Evolutionary conservation across 2,888 invertebrate species (phyloP), one percentile per base, ranked within the genome.

Genomic region (Polydrusus tereticollis): DNA sequence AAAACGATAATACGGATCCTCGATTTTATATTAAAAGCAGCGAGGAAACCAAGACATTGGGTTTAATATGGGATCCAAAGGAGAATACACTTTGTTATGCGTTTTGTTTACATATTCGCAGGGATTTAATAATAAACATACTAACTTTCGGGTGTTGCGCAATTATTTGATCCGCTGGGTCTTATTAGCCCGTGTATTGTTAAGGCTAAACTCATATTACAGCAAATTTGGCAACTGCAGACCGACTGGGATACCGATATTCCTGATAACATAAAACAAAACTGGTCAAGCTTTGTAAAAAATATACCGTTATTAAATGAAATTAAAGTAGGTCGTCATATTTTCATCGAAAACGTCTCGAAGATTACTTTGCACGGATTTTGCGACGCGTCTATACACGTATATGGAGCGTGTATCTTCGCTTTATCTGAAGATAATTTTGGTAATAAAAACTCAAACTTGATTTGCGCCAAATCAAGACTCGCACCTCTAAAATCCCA

Each of bases 401-500:
- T 69, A 0, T 77, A 74, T 21, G 76, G 72, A 0, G 71, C 75
- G 1, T 68, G 63, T 20, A 60, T 77, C 29, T 77, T 75, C 18
- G 14, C 65, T 1, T 14, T 65, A 43, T 57, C 55, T 1, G 2
- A 18, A n/a, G 43, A 60, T 26, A 38, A 29, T 7, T 12, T 52
- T 14, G 57, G 45, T 8, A 38, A 58, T 2, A 36, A 63, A 20
- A 12, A 33, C 6, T 60, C n/a, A n/a, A n/a, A n/a, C n/a, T n/a
- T n/a, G n/a, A n/a, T n/a, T n/a, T n/a, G n/a, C n/a, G n/a, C n/a
- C 57, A 26, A 16, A 69, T 66, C 70, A 8, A 20, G 70, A 43
- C 43, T 76, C 12, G 74, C 77, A 1, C 76, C 77, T 0, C 8
- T 76, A 14, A 75, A 71, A 47, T 7, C 26, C 12, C 16, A 52